These are phyloP conservation scores for Alouatta palliata DNA, from an alignment of 2,113 vertebrate genomes.

Conservation along the genomic window DNA sequence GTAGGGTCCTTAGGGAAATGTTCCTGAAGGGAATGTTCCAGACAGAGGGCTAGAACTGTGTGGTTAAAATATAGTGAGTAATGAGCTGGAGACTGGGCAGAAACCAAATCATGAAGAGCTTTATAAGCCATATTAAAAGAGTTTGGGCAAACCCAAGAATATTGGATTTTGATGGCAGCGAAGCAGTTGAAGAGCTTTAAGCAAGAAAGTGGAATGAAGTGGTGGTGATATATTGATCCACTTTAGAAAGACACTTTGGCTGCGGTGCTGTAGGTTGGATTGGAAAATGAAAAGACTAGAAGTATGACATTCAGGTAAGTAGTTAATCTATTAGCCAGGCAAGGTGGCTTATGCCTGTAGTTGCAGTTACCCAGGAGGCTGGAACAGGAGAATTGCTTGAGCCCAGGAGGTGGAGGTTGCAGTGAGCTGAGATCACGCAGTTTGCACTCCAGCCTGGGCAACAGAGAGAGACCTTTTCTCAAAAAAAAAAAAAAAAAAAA, in stretches of 20 bases:
- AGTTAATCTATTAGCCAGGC: not conserved
- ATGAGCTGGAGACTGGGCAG: not conserved
- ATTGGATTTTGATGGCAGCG: constrained; percentile 16
- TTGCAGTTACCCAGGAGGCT: no score
- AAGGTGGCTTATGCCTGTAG: no score
- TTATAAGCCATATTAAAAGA: not conserved
- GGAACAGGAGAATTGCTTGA: no score
- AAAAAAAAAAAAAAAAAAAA: no score
- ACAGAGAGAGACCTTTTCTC: no score
- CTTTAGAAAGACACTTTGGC: constrained; percentile 7
- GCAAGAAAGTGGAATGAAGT: not conserved
- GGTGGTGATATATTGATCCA: not conserved
- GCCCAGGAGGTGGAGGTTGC: no score
- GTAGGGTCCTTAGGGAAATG: not conserved
- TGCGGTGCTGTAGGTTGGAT: not conserved
- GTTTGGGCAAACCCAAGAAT: not conserved
- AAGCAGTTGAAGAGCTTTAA: constrained; percentile 29
- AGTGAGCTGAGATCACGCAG: no score
- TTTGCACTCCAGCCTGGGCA: no score
- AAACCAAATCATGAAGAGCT: not conserved
- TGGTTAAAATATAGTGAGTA: not conserved
- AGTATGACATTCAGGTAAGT: not conserved
- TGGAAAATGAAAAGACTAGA: constrained; percentile 7
- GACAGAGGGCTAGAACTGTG: not conserved
- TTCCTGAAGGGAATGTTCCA: constrained; percentile 13